phyloP scores from a whole-genome alignment of 2,113 vertebrate genomes.

The Dasyurus viverrinus region DNA sequence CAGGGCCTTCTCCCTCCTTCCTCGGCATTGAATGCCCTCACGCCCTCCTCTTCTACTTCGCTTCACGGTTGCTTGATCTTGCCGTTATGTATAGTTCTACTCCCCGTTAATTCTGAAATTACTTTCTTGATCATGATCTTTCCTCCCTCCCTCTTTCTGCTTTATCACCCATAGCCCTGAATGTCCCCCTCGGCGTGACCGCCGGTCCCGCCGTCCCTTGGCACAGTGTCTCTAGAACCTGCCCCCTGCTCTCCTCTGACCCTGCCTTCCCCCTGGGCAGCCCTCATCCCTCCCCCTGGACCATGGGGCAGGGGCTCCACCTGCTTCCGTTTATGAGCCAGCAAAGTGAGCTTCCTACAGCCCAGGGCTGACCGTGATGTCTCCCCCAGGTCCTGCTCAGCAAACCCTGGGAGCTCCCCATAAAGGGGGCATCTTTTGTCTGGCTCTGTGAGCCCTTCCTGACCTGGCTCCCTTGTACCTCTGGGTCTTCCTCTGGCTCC shows the following conservation, averaged over 20 bases:
- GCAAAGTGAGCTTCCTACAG: background rate
- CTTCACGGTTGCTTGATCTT: background rate
- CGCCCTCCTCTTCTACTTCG: background rate
- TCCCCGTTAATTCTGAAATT: too few relatives aligned
- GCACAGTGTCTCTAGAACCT: background rate
- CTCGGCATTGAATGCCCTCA: background rate
- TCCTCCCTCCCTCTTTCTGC: background rate
- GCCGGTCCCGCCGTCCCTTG: too few relatives aligned
- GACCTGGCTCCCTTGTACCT: background rate
- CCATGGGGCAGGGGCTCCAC: background rate
- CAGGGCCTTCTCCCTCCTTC: background rate
- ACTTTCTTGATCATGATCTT: background rate
- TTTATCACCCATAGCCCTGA: background rate
- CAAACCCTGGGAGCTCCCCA: background rate
- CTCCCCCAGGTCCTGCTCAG: background rate
- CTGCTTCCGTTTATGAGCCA: background rate
- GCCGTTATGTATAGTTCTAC: background rate
- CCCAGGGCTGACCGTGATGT: background rate
- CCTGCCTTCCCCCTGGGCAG: too few relatives aligned
- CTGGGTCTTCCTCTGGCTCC: background rate
- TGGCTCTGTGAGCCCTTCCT: background rate
- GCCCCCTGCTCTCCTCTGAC: too few relatives aligned
- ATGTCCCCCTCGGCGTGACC: background rate
- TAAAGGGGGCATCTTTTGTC: background rate
- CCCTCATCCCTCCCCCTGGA: background rate